Base-by-base conservation (phyloP, 2,113 vertebrate species). In the Nesoenas mayeri region DNA sequence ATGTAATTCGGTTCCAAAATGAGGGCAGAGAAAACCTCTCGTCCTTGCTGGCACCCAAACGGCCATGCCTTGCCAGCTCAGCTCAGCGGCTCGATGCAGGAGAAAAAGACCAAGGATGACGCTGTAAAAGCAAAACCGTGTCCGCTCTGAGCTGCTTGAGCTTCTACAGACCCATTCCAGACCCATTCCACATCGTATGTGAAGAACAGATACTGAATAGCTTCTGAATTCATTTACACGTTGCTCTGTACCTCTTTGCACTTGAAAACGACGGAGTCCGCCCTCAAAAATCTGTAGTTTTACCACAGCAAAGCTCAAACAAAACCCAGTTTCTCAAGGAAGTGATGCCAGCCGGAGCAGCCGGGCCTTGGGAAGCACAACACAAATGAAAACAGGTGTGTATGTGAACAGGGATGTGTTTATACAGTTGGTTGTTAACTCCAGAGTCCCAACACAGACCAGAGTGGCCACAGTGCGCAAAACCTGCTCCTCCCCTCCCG, bases 331-430 rank as follows among this genome's bases (percentile, higher is more conserved):
- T 78, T 47, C 12, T 1, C 12, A 40, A 40, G 18, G 8, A 86
- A 66, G n/a, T 1, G 7, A 58, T 50, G 36, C 4, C 36, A 91
- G 72, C 1, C 67, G 3, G 18, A 31, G 69, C 73, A 57, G 56
- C 60, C 73, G 42, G 73, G 50, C 64, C 36, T 13, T 5, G 1
- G 2, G 40, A 65, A 75, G 51, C 47, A 53, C 40, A 13, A 9
- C 0, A 0, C 3, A 9, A 42, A 36, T 5, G 6, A 19, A 26
- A 10, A n/a, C 20, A 6, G 12, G 3, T 3, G 5, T 8, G 13
- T 18, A 28, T 22, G 26, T 21, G 11, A 4, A 19, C 6, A 3
- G 1, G 1, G 8, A 1, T n/a, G 12, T 7, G 4, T 32, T 19
- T 20, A 40, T 6, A 16, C 28, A 78, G 25, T 3, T 2, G 2